Conservation (phyloP, 30 jellyfish, hydroid and myxozoan species). For the Hydractinia symbiolongicarpus region DNA sequence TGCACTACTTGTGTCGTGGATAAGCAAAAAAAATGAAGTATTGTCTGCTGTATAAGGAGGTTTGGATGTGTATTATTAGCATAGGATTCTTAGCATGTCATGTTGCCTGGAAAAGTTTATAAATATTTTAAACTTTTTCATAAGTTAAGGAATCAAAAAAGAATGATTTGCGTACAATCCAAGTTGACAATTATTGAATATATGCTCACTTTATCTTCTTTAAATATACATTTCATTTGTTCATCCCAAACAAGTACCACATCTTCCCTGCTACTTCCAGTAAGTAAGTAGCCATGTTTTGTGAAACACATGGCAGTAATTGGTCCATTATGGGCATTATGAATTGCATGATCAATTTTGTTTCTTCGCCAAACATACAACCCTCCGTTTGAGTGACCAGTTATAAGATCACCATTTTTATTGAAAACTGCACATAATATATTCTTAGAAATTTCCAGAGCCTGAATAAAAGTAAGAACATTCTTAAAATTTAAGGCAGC, state of each 20-base stretch:
- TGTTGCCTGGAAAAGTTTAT: too few relatives aligned
- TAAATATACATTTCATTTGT: not conserved
- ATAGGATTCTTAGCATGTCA: too few relatives aligned
- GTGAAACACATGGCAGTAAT: slow-evolving; percentile 19
- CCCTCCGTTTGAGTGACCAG: slow-evolving; percentile 19
- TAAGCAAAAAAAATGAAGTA: too few relatives aligned
- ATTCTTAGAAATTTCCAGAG: not conserved
- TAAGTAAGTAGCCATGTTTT: slow-evolving; percentile 10
- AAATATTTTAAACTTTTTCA: too few relatives aligned
- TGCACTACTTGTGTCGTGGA: too few relatives aligned
- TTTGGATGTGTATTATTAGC: too few relatives aligned
- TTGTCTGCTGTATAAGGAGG: too few relatives aligned
- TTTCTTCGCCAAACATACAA: slow-evolving; percentile 12
- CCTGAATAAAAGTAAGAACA: slow-evolving; percentile 7
- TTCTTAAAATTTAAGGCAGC: not conserved
- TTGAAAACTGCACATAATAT: slow-evolving; percentile 4
- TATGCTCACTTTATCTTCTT: not conserved
- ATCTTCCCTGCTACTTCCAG: slow-evolving; percentile 19
- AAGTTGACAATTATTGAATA: too few relatives aligned
- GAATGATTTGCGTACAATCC: too few relatives aligned
- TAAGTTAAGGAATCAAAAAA: too few relatives aligned
- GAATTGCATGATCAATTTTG: slow-evolving; percentile 1
- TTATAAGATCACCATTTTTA: slow-evolving; percentile 7
- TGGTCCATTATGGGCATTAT: slow-evolving; percentile 31
- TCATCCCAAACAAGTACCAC: slow-evolving; percentile 10